Conservation (phyloP, 1,140 invertebrate species). For the Drosophila nannoptera region DNA sequence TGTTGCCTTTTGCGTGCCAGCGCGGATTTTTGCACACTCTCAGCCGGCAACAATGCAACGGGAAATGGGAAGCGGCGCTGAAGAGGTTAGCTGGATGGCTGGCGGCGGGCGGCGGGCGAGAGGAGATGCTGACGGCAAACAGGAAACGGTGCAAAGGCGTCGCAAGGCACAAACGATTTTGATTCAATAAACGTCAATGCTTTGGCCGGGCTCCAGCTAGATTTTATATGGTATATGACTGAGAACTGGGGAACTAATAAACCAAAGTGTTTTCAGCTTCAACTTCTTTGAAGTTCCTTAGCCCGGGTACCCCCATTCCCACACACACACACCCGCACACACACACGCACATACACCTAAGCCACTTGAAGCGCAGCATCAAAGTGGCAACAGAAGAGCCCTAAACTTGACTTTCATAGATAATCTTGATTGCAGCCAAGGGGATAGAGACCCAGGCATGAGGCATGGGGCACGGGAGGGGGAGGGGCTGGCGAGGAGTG, state of each 20-base stretch:
- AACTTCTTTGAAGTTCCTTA: conserved; percentile 35
- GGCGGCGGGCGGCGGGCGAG: background rate
- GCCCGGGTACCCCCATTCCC: conserved; percentile 1
- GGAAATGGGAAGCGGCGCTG: conserved; percentile 6
- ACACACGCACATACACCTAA: background rate
- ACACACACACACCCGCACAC: conserved; percentile 3
- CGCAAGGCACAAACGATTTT: conserved; percentile 58
- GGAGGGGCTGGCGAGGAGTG: background rate
- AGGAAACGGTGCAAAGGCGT: conserved; percentile 20
- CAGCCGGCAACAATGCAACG: conserved; percentile 35
- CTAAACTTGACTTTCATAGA: conserved; percentile 33
- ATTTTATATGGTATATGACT: conserved; percentile 19
- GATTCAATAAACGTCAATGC: conserved; percentile 75
- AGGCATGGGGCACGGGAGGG: background rate
- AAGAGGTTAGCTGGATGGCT: background rate
- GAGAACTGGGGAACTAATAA: conserved; percentile 38
- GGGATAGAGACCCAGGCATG: conserved; percentile 4
- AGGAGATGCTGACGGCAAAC: background rate
- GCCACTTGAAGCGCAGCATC: conserved; percentile 14
- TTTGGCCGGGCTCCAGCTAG: conserved; percentile 25
- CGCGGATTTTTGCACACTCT: conserved; percentile 33
- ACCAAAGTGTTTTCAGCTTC: conserved; percentile 44
- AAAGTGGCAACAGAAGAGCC: conserved; percentile 22
- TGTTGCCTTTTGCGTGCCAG: conserved; percentile 12
- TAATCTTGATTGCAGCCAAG: conserved; percentile 31